These are phyloP conservation scores for Trypoxylus dichotomus DNA, from an alignment of 1,140 invertebrate genomes.

Conservation along the genomic window DNA sequence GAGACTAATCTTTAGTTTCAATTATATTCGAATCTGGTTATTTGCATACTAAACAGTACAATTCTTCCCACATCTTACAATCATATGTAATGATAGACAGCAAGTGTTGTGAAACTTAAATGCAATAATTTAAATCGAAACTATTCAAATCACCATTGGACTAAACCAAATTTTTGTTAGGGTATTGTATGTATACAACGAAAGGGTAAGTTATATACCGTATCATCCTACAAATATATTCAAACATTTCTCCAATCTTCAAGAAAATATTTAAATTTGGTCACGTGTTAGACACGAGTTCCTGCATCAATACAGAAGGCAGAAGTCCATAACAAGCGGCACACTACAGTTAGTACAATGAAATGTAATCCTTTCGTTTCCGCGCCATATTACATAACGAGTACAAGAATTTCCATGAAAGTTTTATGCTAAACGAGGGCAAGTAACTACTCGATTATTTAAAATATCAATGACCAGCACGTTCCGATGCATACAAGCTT, in stretches of 20 bases:
- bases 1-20: too few relatives aligned
- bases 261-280: slow-evolving; percentile 18
- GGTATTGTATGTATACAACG: background rate
- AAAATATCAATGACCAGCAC: slow-evolving; percentile 12
- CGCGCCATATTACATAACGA: slow-evolving; percentile 16
- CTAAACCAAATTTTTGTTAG: background rate
- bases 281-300: slow-evolving; percentile 18
- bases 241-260: background rate
- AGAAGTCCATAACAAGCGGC: slow-evolving; percentile 8
- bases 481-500: background rate
- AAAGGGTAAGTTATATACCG: background rate
- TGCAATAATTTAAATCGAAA: too few relatives aligned
- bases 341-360: background rate
- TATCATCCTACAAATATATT: background rate
- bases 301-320: background rate
- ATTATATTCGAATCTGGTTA: too few relatives aligned
- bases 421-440: background rate
- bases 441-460: background rate
- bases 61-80: too few relatives aligned
- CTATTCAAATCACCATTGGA: too few relatives aligned
- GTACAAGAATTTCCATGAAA: slow-evolving; percentile 18
- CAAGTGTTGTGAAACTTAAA: too few relatives aligned
- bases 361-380: slow-evolving; percentile 15
- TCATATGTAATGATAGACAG: too few relatives aligned
- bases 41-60: too few relatives aligned